Evolutionary conservation across 2,888 invertebrate species (phyloP).

Genomic region (Troides helena): DNA sequence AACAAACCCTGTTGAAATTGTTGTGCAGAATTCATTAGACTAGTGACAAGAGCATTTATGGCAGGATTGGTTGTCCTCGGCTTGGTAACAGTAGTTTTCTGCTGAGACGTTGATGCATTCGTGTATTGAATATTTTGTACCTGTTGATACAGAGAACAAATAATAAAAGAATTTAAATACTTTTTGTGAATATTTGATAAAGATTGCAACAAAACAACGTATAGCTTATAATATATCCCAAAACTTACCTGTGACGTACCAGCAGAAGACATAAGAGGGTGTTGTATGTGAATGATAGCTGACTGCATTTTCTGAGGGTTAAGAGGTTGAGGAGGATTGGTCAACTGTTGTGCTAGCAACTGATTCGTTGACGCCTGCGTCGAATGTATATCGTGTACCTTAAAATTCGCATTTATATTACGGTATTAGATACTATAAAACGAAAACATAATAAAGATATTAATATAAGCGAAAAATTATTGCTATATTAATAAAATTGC

Average conservation of each 20-base stretch:
- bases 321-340: slow-evolving; percentile 75
- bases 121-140: slow-evolving; percentile 74
- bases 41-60: slow-evolving; percentile 88
- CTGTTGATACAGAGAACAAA: slow-evolving; percentile 39
- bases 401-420: slow-evolving; percentile 8
- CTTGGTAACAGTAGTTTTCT: slow-evolving; percentile 75
- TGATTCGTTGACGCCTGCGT: slow-evolving; percentile 74
- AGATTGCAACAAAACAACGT: neutral
- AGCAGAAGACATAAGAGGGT: slow-evolving; percentile 70
- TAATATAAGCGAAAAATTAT: too few relatives aligned
- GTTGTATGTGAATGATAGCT: slow-evolving; percentile 77
- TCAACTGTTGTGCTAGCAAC: slow-evolving; percentile 72
- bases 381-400: slow-evolving; percentile 49
- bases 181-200: neutral
- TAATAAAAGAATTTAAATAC: neutral
- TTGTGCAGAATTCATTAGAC: slow-evolving; percentile 90
- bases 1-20: slow-evolving; percentile 85
- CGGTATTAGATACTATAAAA: slow-evolving; percentile 2
- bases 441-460: neutral
- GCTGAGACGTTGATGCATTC: slow-evolving; percentile 65
- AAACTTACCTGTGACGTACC: slow-evolving; percentile 63
- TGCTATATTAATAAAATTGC: too few relatives aligned
- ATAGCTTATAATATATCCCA: neutral
- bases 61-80: slow-evolving; percentile 82
- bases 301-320: slow-evolving; percentile 77